Base-by-base conservation (phyloP, 2,113 vertebrate genomes). In the Pteruthius melanotis region DNA sequence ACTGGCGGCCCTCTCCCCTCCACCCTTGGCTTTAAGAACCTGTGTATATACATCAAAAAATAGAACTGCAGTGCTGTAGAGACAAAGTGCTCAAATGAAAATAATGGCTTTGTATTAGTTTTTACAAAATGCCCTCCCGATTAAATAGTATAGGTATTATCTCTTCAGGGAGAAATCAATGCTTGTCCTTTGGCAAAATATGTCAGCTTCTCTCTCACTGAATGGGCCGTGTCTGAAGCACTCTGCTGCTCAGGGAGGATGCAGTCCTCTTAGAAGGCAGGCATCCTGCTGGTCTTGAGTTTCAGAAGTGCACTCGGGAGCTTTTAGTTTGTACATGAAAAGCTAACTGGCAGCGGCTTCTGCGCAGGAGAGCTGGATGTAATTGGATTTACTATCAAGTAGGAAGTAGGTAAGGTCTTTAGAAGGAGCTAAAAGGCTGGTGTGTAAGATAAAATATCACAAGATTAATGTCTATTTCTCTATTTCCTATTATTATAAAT, bases 341-440 rank as follows among this genome's bases (percentile, higher is more conserved):
- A 88, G 79, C 45, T 78, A 44, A 44, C 42, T 77, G 71, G 78
- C 74, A 77, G 66, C 0, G 0, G 22, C 84, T 76, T 89, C 75
- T 87, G 69, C 0, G 0, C 65, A 70, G 82, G 49, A 82, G 59
- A 31, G 91, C 54, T 3, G 5, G 42, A 19, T 35, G 7, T 94
- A 96, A 90, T 74, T 93, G 79, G 79, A 90, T 96, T 93, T 94
- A 45, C 56, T 90, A 4, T 66, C 31, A 44, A 90, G 64, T 88
- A 76, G 54, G 30, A 79, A 50, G 54, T 59, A 86, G 59, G 66
- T 80, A 63, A 69, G 57, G 54, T 64, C 53, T 88, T 94, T 60
- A 91, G 74, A 82, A 91, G 23, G n/a, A 74, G 20, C 68, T 88
- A 70, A 90, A 75, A 74, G 47, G 39, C 64, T 86, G 78, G 77